Percentiles rank a stretch among this genome's conserved stretches.
Evolutionary conservation across 53 echinoderm and acorn worm genomes (phyloP).

Genomic region (Henricia sp.): DNA sequence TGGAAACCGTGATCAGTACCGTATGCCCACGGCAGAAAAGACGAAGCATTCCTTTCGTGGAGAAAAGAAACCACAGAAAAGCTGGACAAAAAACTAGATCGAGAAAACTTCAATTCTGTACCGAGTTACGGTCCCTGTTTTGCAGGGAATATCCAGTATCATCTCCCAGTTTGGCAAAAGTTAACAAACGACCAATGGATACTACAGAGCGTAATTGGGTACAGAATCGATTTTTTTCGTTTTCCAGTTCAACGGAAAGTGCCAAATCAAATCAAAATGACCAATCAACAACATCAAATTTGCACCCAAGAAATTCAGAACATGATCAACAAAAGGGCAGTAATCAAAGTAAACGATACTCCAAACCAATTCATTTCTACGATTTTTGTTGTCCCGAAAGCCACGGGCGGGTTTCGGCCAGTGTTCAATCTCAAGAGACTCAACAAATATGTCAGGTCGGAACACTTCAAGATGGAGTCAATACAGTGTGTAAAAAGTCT

Average conservation of each 20-base stretch:
- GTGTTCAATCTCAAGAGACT: slow-evolving; percentile 42
- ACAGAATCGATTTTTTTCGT: slow-evolving; percentile 31
- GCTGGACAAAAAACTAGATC: slow-evolving; percentile 29
- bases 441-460: slow-evolving; percentile 17
- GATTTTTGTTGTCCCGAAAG: slow-evolving; percentile 47
- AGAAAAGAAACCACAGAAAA: slow-evolving; percentile 15
- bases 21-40: background rate
- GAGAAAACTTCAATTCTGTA: slow-evolving; percentile 3
- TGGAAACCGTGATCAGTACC: background rate
- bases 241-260: slow-evolving; percentile 7
- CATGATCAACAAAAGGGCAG: slow-evolving; percentile 8
- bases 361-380: slow-evolving; percentile 49
- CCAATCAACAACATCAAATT: background rate
- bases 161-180: slow-evolving; percentile 24
- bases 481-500: background rate
- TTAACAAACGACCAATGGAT: slow-evolving; percentile 50
- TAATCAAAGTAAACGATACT: background rate
- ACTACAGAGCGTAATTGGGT: slow-evolving; percentile 20
- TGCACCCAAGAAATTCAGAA: background rate
- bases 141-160: slow-evolving; percentile 24
- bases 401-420: slow-evolving; percentile 23
- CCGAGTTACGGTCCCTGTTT: background rate
- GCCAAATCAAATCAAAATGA: slow-evolving; percentile 22
- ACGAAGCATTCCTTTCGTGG: too few species aligned
- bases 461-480: slow-evolving; percentile 46